These are phyloP conservation scores for Diplodus puntazzo DNA, from an alignment of 2,797 vertebrate species.

Conservation along the genomic window DNA sequence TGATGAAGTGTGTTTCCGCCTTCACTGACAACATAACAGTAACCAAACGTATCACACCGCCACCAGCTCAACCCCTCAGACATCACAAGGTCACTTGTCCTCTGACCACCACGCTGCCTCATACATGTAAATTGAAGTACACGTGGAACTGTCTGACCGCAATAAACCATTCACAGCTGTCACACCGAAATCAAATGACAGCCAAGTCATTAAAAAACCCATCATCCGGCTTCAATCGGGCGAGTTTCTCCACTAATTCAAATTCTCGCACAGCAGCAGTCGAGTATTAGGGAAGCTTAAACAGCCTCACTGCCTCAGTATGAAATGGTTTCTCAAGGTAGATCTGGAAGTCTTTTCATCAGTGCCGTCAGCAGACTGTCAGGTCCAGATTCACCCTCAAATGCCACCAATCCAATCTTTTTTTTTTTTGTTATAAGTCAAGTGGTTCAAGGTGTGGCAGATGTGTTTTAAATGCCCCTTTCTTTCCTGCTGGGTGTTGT, in stretches of 20 bases:
- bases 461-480: slow-evolving; percentile 74
- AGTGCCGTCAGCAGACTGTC: slow-evolving; percentile 22
- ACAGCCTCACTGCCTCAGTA: neutral
- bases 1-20: slow-evolving; percentile 3
- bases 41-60: slow-evolving; percentile 1
- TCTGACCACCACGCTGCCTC: slow-evolving; percentile 6
- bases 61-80: neutral
- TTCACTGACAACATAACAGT: slow-evolving; percentile 5
- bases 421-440: slow-evolving; percentile 12
- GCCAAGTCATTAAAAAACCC: slow-evolving; percentile 7
- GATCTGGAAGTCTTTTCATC: slow-evolving; percentile 21
- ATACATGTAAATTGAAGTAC: slow-evolving; percentile 7
- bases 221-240: slow-evolving; percentile 2
- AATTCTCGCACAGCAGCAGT: slow-evolving; percentile 24
- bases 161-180: neutral
- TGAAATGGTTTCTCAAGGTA: slow-evolving; percentile 20
- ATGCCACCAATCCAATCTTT: slow-evolving; percentile 5
- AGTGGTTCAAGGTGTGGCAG: slow-evolving; percentile 29
- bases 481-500: slow-evolving; percentile 85
- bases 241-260: neutral
- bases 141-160: slow-evolving; percentile 1
- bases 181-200: slow-evolving; percentile 13
- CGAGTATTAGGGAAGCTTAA: slow-evolving; percentile 5
- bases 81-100: neutral
- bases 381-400: slow-evolving; percentile 12